These are phyloP conservation scores for Myotis findleyi DNA, from an alignment of 2,797 vertebrate genomes.

Conservation along the genomic window DNA sequence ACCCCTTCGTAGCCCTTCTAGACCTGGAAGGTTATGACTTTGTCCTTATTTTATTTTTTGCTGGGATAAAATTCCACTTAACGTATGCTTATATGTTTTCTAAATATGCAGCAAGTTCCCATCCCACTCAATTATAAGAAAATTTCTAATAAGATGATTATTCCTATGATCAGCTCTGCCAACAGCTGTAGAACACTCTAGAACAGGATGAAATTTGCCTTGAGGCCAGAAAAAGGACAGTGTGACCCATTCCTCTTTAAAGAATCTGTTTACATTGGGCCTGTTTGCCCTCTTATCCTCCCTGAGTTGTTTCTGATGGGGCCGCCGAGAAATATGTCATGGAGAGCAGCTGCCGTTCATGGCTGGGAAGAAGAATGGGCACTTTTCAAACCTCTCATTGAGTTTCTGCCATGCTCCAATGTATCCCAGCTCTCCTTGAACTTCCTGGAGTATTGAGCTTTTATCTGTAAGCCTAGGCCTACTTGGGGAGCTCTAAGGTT, in stretches of 20 bases:
- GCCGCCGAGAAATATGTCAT: background rate
- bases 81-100: constrained; percentile 8
- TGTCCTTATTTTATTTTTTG: background rate
- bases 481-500: background rate
- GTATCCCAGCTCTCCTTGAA: background rate
- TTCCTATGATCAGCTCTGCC: background rate
- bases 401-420: background rate
- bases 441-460: background rate
- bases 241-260: constrained; percentile 55
- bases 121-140: background rate
- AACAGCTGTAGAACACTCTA: constrained; percentile 10
- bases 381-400: background rate
- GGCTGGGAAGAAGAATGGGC: background rate
- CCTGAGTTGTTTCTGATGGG: background rate
- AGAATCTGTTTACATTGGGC: constrained; percentile 11
- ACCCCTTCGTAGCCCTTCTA: background rate
- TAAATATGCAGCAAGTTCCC: background rate
- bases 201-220: constrained; percentile 51
- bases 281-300: background rate
- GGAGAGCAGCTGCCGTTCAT: background rate
- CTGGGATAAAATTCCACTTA: constrained; percentile 34
- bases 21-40: background rate
- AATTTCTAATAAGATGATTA: constrained; percentile 28
- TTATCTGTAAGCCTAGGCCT: background rate
- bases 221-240: constrained; percentile 32